Percentiles rank a stretch among this genome's conserved stretches.
phyloP scores from a whole-genome alignment of 2,797 vertebrate genomes.

The Lates japonicus region DNA sequence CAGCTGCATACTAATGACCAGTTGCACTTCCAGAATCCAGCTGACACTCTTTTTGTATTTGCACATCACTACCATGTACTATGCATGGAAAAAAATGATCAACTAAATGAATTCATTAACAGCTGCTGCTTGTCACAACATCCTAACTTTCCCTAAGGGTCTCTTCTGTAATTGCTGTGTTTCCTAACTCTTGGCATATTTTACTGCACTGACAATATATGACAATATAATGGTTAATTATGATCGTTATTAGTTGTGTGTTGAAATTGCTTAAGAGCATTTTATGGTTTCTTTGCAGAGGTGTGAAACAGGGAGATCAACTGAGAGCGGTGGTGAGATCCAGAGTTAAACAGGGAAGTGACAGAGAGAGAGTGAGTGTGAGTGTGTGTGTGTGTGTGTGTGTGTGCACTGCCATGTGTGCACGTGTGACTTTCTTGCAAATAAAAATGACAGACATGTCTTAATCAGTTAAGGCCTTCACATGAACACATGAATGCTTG shows the following conservation, averaged over 20 bases:
- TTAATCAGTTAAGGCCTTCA: background rate
- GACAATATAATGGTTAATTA: background rate
- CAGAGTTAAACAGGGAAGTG: background rate
- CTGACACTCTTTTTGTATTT: background rate
- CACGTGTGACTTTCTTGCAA: background rate
- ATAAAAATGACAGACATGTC: constrained; percentile 25
- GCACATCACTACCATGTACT: background rate
- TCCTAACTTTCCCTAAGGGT: background rate
- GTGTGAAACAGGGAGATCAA: background rate
- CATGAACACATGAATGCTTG: background rate
- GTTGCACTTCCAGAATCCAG: background rate
- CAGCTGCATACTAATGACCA: constrained; percentile 16
- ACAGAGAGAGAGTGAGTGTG: background rate
- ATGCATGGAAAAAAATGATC: background rate
- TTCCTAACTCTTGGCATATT: background rate
- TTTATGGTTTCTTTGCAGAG: background rate
- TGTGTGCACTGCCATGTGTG: background rate
- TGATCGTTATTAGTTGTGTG: background rate
- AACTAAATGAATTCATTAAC: background rate
- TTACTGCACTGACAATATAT: background rate
- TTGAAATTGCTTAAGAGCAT: background rate
- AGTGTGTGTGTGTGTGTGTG: background rate
- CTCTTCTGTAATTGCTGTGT: background rate
- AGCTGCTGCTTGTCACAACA: constrained; percentile 1
- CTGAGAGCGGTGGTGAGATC: background rate